A percentile compares a stretch with the other conserved stretches of the same genome.
These are phyloP conservation scores for Tolypeutes matacus DNA, from an alignment of 2,797 vertebrate genomes.

Conservation along the genomic window DNA sequence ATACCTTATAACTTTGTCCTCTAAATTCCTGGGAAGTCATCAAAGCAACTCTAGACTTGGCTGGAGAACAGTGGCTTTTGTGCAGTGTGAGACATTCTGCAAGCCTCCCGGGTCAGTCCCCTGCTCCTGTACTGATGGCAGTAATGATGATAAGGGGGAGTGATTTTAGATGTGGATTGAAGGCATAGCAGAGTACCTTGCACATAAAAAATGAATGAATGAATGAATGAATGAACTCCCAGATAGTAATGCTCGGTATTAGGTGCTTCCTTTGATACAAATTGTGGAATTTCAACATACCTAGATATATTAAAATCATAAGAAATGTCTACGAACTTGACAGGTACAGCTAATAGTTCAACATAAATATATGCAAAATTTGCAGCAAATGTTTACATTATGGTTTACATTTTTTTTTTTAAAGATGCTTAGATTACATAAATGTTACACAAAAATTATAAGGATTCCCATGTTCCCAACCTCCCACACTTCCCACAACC, in stretches of 20 bases:
- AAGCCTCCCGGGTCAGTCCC: neutral
- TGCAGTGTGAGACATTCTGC: no score
- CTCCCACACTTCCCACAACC: no score
- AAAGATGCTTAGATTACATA: no score
- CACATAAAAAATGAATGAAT: neutral
- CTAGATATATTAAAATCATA: neutral
- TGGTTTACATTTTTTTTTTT: no score
- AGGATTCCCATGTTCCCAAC: no score
- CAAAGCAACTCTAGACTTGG: no score
- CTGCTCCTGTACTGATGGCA: neutral
- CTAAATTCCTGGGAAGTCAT: no score
- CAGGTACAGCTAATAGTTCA: neutral
- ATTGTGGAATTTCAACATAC: neutral
- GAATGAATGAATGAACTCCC: neutral
- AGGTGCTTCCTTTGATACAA: neutral
- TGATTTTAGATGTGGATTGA: neutral
- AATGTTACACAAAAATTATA: no score
- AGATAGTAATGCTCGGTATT: neutral
- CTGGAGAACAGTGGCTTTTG: no score
- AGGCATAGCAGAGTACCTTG: neutral
- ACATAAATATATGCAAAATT: conserved; percentile 45
- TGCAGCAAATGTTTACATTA: conserved; percentile 15
- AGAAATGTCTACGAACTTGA: conserved; percentile 45
- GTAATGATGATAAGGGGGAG: neutral
- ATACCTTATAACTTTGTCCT: no score